Evolutionary conservation across 1,140 invertebrate species (phyloP), one percentile per base, ranked within the genome.

Genomic region (Drosophila rufa): DNA sequence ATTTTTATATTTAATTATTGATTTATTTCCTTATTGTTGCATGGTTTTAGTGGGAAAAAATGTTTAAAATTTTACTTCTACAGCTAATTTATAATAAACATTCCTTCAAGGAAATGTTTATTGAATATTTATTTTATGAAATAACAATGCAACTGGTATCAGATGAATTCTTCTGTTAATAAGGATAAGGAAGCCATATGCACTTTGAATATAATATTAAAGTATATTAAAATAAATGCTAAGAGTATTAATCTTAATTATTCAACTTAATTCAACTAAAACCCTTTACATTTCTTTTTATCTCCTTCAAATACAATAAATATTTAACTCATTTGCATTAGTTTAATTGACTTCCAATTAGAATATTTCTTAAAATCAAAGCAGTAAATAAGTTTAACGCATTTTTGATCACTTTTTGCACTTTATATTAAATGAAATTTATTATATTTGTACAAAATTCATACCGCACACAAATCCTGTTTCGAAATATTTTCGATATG

Each of bases 401-500:
- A 38, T 4, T 12, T 38, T 12, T 12, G 3, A 38, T 11, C 36
- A 22, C 51, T 9, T 22, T 38, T 7, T 38, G 33, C 33, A 22
- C 33, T 55, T 55, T 36, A 36, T 36, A 53, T 19, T 36, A 19
- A 36, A 36, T 15, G 19, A 36, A 36, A 36, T 14, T 19, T 8
- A 19, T 36, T n/a, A 36, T 14, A 36, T 19, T 19, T 19, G 50
- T 7, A 36, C 14, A 9, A 19, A 38, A 9, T 38, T n/a, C 40
- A 6, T 38, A 38, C 12, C 36, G 9, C 17, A 38, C 12, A 22
- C 33, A 67, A 53, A 53, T 67, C 48, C 48, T 38, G 40, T 22
- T 66, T 33, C 1, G 3, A 15, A 50, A 27, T 22, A 38, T 38
- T 62, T 42, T 12, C 40, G 38, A 50, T 46, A 50, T 33, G 36